Percentiles rank a stretch among this genome's conserved stretches.
phyloP scores from a whole-genome alignment of 1,140 invertebrate genomes.

The Stegodyphus dumicola region DNA sequence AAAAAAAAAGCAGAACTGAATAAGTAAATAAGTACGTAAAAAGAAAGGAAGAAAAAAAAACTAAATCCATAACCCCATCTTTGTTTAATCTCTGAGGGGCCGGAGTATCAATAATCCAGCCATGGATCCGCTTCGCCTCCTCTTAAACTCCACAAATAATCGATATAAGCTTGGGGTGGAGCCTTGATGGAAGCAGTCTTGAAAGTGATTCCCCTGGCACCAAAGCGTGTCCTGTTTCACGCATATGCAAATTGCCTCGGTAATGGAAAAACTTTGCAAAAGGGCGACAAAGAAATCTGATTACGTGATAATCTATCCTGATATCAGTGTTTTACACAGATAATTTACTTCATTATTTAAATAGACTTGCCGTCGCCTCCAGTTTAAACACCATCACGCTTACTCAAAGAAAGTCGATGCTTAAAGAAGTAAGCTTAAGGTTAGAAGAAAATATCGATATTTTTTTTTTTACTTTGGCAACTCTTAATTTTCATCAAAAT shows the following conservation, averaged over 20 bases:
- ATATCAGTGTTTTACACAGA: slow-evolving; percentile 61
- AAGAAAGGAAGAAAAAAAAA: slow-evolving; percentile 18
- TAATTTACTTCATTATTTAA: slow-evolving; percentile 62
- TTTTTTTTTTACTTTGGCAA: background rate
- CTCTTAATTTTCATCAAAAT: slow-evolving; percentile 10
- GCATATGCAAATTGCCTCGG: slow-evolving; percentile 52
- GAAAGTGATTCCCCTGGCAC: slow-evolving; percentile 36
- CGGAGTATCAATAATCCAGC: slow-evolving; percentile 51
- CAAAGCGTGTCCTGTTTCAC: slow-evolving; percentile 42
- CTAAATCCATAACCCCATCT: slow-evolving; percentile 45
- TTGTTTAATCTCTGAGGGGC: slow-evolving; percentile 37
- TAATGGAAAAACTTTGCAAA: slow-evolving; percentile 57
- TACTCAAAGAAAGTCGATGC: slow-evolving; percentile 23
- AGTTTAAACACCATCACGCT: slow-evolving; percentile 39
- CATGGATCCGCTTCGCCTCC: slow-evolving; percentile 29
- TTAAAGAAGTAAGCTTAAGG: slow-evolving; percentile 28
- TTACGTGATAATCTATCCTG: slow-evolving; percentile 59
- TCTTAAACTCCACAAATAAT: slow-evolving; percentile 53
- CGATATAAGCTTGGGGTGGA: slow-evolving; percentile 15
- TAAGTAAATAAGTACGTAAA: background rate
- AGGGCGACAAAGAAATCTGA: slow-evolving; percentile 60
- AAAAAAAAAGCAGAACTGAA: background rate
- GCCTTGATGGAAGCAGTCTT: slow-evolving; percentile 24
- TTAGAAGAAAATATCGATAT: slow-evolving; percentile 23
- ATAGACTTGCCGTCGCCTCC: slow-evolving; percentile 41